phyloP scores from a whole-genome alignment of 2,113 vertebrate species.

The Eulemur macaco region DNA sequence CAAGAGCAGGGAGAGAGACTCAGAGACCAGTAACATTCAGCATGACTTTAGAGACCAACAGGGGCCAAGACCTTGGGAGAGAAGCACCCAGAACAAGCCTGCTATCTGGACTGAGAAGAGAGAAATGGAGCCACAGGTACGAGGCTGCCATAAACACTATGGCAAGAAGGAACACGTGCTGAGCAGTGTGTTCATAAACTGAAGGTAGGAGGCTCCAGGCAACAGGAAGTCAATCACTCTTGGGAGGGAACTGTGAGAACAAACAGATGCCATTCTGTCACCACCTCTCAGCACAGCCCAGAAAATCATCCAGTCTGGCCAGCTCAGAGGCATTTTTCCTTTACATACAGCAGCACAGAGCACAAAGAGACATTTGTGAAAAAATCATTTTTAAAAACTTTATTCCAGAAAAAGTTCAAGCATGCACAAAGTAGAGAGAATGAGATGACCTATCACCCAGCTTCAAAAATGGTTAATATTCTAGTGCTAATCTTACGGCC shows the following conservation, averaged over 20 bases:
- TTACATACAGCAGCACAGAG: neutral
- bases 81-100: neutral
- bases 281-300: neutral
- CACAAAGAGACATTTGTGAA: neutral
- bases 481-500: neutral
- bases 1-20: neutral
- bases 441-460: neutral
- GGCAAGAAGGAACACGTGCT: neutral
- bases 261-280: neutral
- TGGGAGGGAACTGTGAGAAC: neutral
- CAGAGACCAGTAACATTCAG: neutral
- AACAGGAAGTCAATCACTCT: neutral
- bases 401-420: neutral
- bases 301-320: neutral
- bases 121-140: neutral
- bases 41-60: neutral
- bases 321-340: neutral
- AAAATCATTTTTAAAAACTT: neutral
- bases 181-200: neutral
- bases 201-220: neutral
- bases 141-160: neutral
- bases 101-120: neutral
- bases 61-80: neutral
- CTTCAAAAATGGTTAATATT: conserved; percentile 11
- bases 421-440: neutral